These are phyloP conservation scores for Silurus glanis DNA, from an alignment of 2,113 vertebrate genomes.

Conservation along the genomic window DNA sequence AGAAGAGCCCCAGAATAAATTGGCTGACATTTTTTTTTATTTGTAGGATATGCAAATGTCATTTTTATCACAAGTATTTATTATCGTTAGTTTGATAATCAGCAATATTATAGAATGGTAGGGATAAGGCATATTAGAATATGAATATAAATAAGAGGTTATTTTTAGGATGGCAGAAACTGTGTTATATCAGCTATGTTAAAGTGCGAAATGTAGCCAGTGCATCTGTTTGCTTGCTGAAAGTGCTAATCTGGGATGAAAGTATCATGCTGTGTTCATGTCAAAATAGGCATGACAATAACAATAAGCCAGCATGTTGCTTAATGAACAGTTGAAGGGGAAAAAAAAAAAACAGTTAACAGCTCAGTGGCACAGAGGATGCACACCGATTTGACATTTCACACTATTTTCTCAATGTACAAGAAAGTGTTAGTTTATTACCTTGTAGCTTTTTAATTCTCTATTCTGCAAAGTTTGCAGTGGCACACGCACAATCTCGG, in stretches of 20 bases:
- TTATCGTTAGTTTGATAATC: too few species aligned
- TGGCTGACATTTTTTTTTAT: background rate
- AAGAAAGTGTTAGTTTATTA: slow-evolving; percentile 3
- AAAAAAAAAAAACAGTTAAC: background rate
- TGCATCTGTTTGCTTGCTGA: background rate
- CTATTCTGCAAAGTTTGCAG: background rate
- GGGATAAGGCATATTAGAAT: too few species aligned
- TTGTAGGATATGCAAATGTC: background rate
- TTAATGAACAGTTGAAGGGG: slow-evolving; percentile 11
- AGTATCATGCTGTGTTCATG: slow-evolving; percentile 16
- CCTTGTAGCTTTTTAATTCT: background rate
- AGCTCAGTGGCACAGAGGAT: background rate
- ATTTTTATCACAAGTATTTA: background rate
- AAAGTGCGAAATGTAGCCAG: background rate
- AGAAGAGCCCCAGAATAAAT: background rate
- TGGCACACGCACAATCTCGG: background rate
- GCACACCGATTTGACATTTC: background rate
- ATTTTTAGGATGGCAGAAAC: background rate
- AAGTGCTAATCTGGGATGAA: slow-evolving; percentile 4
- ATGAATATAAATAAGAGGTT: background rate
- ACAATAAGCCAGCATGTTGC: slow-evolving; percentile 24
- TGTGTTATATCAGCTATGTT: background rate
- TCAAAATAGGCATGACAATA: slow-evolving; percentile 26
- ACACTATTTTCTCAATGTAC: slow-evolving; percentile 1
- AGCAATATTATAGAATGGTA: background rate